Conservation (phyloP, 2,888 invertebrate species). For the Heliconius ethilla region DNA sequence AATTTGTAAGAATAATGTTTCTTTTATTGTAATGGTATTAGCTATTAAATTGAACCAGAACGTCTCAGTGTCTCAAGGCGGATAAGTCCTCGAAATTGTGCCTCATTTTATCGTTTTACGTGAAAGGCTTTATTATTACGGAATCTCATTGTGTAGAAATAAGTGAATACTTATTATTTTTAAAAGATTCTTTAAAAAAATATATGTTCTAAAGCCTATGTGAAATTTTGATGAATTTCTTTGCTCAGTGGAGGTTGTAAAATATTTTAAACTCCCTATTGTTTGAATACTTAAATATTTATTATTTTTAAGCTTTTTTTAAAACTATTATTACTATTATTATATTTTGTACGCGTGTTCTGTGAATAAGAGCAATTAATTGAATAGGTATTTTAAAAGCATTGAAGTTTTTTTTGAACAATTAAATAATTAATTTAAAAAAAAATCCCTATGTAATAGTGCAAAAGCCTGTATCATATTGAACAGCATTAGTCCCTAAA, state of each 20-base stretch:
- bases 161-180: conserved; percentile 32
- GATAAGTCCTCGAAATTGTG: conserved; percentile 67
- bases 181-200: conserved; percentile 4
- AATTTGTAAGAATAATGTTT: conserved; percentile 65
- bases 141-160: conserved; percentile 23
- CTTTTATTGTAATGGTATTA: conserved; percentile 59
- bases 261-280: conserved; percentile 46
- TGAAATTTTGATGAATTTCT: conserved; percentile 57
- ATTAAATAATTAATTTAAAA: not conserved
- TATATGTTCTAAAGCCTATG: conserved; percentile 48
- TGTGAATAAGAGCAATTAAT: conserved; percentile 34
- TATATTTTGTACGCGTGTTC: conserved; percentile 27
- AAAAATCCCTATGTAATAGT: not conserved
- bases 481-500: not conserved
- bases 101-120: conserved; percentile 59
- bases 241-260: conserved; percentile 78
- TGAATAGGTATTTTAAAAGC: not conserved
- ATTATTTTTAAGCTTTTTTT: conserved; percentile 39
- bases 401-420: not conserved
- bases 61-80: conserved; percentile 59
- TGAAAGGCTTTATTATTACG: conserved; percentile 20
- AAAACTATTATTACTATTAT: not conserved
- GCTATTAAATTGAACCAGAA: conserved; percentile 58
- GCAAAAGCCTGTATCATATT: not conserved
- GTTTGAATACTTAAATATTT: conserved; percentile 41